Percentiles rank a stretch among this genome's conserved stretches.
Evolutionary conservation across 2,888 invertebrate species (phyloP).

Genomic region (Eupithecia abbreviata): DNA sequence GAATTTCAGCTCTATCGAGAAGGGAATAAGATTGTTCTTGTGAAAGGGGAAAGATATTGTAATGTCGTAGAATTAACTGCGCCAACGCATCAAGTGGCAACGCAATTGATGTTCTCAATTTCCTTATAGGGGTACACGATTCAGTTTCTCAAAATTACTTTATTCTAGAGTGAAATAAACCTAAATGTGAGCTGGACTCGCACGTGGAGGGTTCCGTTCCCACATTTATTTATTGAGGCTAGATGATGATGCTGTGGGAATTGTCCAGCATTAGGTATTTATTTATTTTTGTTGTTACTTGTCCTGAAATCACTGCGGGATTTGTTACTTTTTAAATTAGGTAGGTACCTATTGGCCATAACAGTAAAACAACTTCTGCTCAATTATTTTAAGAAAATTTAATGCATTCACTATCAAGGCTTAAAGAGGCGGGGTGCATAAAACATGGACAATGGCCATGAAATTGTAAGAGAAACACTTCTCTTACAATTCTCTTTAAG

Average conservation of each 20-base stretch:
- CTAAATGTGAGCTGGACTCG: neutral
- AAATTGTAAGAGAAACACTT: neutral
- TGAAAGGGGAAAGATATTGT: neutral
- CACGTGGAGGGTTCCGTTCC: neutral
- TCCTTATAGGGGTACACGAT: slow-evolving; percentile 51
- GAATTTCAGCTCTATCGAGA: slow-evolving; percentile 40
- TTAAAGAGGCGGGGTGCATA: neutral
- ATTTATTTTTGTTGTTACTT: neutral
- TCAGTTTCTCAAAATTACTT: slow-evolving; percentile 4
- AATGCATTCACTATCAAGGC: neutral
- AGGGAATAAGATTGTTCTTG: neutral
- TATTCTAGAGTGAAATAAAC: neutral
- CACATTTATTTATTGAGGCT: too few species aligned
- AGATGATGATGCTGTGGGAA: too few species aligned
- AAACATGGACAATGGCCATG: neutral
- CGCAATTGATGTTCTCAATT: slow-evolving; percentile 65
- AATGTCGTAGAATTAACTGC: slow-evolving; percentile 72
- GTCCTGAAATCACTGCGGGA: neutral
- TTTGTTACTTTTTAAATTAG: neutral
- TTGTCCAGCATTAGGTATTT: too few species aligned
- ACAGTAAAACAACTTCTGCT: neutral
- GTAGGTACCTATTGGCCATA: neutral
- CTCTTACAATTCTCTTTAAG: too few species aligned
- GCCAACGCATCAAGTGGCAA: slow-evolving; percentile 70
- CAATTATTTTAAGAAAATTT: neutral